Base-by-base conservation (phyloP, 2,888 invertebrate genomes). In the Branchipolynoe longqiensis region DNA sequence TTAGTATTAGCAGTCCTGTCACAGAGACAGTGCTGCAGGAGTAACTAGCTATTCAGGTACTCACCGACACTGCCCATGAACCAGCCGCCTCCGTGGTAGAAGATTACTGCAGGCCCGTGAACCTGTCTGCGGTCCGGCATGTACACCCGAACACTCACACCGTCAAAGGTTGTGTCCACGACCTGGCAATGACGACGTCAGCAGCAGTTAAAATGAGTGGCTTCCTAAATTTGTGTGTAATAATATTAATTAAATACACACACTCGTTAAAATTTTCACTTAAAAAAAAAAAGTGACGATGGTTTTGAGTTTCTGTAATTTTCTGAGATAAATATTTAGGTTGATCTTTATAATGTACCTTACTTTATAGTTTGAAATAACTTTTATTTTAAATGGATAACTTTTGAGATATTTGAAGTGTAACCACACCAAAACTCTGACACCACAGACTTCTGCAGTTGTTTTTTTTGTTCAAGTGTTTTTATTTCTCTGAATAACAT, bases 51-150 rank as follows among this genome's bases (percentile, higher is more conserved):
- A 22, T 12, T 22, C 12, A 25, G 18, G 3, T 25, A 74, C 74
- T 74, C 73, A 89, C 88, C 86, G 25, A 73, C 81, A 36, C 31
- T 85, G 3, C 87, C 82, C 12, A 83, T n/a, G 33, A 82, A 62
- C 88, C 88, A 89, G n/a, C 88, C 88, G 8, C 88, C 88, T 2
- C 92, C 92, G 58, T 92, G 92, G 78, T 91, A 89, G 83, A 91
- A 92, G 4, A 92, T 88, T 74, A 92, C 88, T 12, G 90, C 91
- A 2, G 92, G 91, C 25, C 88, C 85, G 38, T 85, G 38, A 83
- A 82, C 4, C 56, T 83, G 25, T 81, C 83, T 4, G 81, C 38
- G 89, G 87, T 25, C 89, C 87, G 69, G 91, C 89, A 2, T 89
- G 89, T 48, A 91, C 89, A 40, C 87, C 86, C 40, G 87, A 84